Conservation (phyloP, 1,140 invertebrate genomes). For the Zaprionus inermis region DNA sequence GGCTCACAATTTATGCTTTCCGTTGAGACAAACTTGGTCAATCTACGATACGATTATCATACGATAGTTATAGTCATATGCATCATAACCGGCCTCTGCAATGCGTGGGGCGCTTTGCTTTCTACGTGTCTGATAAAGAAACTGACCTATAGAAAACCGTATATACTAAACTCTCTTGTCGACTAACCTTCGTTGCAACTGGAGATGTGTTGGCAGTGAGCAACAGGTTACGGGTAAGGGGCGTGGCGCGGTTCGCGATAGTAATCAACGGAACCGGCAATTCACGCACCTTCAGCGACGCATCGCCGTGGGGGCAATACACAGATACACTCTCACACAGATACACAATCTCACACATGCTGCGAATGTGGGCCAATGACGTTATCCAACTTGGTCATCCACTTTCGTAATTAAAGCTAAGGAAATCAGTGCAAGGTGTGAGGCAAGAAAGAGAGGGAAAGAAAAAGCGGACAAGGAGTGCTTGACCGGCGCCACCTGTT, state of each 20-base stretch:
- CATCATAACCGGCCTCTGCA: constrained; percentile 92
- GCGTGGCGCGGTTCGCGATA: constrained; percentile 4
- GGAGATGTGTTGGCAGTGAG: neutral
- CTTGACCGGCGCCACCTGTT: constrained; percentile 41
- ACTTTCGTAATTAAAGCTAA: constrained; percentile 56
- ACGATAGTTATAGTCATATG: constrained; percentile 90
- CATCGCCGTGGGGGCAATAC: constrained; percentile 31
- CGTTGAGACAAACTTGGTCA: constrained; percentile 39
- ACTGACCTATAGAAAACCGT: neutral
- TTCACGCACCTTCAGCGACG: constrained; percentile 32
- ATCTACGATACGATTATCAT: constrained; percentile 55
- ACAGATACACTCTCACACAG: neutral
- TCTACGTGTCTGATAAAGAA: constrained; percentile 13
- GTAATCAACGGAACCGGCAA: constrained; percentile 36
- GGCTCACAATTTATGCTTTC: constrained; percentile 50
- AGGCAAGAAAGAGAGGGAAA: neutral
- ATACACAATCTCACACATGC: constrained; percentile 18
- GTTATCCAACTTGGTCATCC: constrained; percentile 46
- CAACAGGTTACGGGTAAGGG: neutral
- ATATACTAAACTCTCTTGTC: neutral
- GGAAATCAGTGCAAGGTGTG: constrained; percentile 53
- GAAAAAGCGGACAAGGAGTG: neutral
- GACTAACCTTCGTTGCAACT: neutral
- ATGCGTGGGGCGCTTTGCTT: constrained; percentile 30
- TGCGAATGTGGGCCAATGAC: constrained; percentile 54